phyloP scores from a whole-genome alignment of 2,888 invertebrate species.

The Mesorhabditis belari region DNA sequence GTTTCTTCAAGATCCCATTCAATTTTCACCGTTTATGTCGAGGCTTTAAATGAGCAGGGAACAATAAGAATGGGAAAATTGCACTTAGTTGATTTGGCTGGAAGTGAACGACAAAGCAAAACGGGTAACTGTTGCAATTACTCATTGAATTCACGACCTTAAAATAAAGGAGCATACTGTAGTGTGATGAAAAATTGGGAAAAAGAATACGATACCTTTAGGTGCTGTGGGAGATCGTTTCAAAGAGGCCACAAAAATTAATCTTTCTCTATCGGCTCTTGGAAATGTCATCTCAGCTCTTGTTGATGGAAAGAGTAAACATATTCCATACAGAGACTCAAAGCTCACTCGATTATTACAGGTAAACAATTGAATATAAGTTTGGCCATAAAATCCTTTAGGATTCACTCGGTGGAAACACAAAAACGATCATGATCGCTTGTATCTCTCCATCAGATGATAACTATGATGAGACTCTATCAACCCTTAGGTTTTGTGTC shows the following conservation, averaged over 20 bases:
- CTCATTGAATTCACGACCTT: too few species aligned
- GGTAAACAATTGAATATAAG: constrained; percentile 54
- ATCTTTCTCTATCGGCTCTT: constrained; percentile 87
- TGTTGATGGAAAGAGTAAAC: constrained; percentile 90
- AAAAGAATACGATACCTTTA: constrained; percentile 4
- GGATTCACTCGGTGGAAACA: constrained; percentile 95
- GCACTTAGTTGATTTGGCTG: constrained; percentile 80
- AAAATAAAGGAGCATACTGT: too few species aligned
- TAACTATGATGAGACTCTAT: constrained; percentile 89
- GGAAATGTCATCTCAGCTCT: constrained; percentile 97
- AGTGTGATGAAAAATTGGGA: too few species aligned
- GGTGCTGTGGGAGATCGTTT: constrained; percentile 67
- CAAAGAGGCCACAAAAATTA: constrained; percentile 92
- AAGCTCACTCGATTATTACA: constrained; percentile 88
- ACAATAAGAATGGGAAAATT: constrained; percentile 69
- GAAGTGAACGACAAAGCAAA: constrained; percentile 77
- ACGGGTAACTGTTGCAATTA: constrained; percentile 56
- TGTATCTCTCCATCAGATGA: constrained; percentile 95
- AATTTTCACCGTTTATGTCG: constrained; percentile 76
- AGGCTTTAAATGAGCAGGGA: constrained; percentile 65
- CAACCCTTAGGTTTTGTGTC: constrained; percentile 60
- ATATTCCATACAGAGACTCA: constrained; percentile 95
- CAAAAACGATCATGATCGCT: constrained; percentile 98
- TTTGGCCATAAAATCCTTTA: constrained; percentile 63
- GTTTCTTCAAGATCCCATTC: constrained; percentile 72